A percentile compares a stretch with the other conserved stretches of the same genome.
Conservation (phyloP, 2,888 invertebrate genomes). For the Marronus borbonicus region DNA sequence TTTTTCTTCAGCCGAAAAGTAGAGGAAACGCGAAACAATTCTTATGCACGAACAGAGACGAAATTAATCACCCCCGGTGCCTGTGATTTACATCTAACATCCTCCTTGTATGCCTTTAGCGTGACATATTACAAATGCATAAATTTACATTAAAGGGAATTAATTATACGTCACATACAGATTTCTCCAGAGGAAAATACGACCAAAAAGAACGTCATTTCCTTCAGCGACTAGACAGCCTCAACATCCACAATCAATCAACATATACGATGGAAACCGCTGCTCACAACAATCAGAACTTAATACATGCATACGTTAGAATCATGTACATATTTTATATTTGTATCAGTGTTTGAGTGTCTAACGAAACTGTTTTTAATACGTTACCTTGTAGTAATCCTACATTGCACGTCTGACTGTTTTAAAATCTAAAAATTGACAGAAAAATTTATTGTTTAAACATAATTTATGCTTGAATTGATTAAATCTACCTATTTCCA, state of each 20-base stretch:
- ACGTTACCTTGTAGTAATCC: not conserved
- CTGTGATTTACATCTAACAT: conserved; percentile 43
- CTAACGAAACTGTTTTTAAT: too few relatives aligned
- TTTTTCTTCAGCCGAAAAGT: not conserved
- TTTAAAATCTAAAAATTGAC: too few relatives aligned
- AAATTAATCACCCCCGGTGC: conserved; percentile 31
- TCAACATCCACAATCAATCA: conserved; percentile 53
- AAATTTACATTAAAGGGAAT: conserved; percentile 50
- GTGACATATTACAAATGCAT: conserved; percentile 45
- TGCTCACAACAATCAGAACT: not conserved
- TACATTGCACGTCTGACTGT: too few relatives aligned
- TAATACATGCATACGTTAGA: not conserved
- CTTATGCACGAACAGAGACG: conserved; percentile 28
- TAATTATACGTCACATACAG: conserved; percentile 51
- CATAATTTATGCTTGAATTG: too few relatives aligned
- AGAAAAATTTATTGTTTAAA: too few relatives aligned
- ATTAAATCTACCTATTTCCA: too few relatives aligned
- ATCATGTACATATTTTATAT: too few relatives aligned
- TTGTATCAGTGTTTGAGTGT: not conserved
- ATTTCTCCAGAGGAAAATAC: conserved; percentile 38
- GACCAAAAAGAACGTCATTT: conserved; percentile 46
- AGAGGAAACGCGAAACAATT: conserved; percentile 24
- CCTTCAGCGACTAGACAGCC: conserved; percentile 25
- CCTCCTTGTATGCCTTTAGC: conserved; percentile 43
- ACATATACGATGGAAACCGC: conserved; percentile 44